Evolutionary conservation across 35 echinoderm and acorn worm genomes (phyloP).

Genomic region (Eucidaris tribuloides): DNA sequence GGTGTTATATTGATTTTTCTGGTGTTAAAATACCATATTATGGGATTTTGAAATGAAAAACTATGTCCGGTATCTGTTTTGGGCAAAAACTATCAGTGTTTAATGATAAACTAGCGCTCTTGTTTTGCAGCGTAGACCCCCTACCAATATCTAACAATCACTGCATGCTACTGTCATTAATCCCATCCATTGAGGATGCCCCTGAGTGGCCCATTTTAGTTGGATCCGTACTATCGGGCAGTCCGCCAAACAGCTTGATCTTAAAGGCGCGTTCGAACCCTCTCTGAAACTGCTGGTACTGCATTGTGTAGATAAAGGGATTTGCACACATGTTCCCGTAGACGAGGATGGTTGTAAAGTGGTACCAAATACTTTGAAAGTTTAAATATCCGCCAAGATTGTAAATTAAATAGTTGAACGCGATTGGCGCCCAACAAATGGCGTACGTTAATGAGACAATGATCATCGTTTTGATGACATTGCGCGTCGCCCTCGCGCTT

Average conservation of each 20-base stretch:
- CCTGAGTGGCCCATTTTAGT: background rate
- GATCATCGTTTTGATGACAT: slow-evolving; percentile 78
- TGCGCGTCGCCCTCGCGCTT: slow-evolving; percentile 36
- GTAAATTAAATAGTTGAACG: slow-evolving; percentile 70
- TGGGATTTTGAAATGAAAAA: no score
- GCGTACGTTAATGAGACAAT: slow-evolving; percentile 68
- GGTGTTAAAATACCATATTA: no score
- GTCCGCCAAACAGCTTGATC: background rate
- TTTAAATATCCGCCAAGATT: slow-evolving; percentile 71
- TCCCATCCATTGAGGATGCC: background rate
- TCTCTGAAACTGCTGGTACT: slow-evolving; percentile 80
- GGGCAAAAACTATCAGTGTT: no score
- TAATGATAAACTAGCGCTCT: no score
- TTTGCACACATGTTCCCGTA: slow-evolving; percentile 83
- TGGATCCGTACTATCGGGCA: background rate
- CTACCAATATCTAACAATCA: no score
- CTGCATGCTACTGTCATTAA: no score
- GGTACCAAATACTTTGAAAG: slow-evolving; percentile 49
- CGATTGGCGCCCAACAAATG: slow-evolving; percentile 82
- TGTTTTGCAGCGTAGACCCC: no score
- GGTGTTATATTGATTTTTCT: no score
- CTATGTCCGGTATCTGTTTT: no score
- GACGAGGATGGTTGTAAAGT: slow-evolving; percentile 69
- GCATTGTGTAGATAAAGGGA: slow-evolving; percentile 90
- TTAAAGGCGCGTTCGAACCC: slow-evolving; percentile 56